Evolutionary conservation across 2,113 vertebrate species (phyloP), one percentile per base, ranked within the genome.

Genomic region (Larimichthys crocea): DNA sequence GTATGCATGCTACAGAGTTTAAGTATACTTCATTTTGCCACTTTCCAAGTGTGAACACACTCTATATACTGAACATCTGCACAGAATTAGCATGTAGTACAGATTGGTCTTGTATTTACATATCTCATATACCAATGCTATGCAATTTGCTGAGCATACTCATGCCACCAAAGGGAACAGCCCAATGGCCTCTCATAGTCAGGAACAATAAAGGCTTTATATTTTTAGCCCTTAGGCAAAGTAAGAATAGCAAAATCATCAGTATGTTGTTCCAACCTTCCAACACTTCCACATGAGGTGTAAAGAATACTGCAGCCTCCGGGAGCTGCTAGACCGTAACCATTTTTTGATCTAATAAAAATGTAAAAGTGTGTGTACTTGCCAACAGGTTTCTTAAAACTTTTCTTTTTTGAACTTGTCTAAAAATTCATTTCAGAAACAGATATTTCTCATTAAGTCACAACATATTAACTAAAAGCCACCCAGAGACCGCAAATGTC

Each of bases 321-420:
- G 74, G 64, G 16, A 79, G 29, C 64, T 53, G 67, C n/a, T 3
- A 12, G 24, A 62, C 57, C 59, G 53, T 63, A 56, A 62, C n/a
- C 59, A 8, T 22, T 67, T 74, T 71, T 62, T 26, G 26, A 80
- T 55, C 50, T 64, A 48, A 60, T 69, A 52, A 46, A 82, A 74
- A 72, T 22, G n/a, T 65, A 20, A 55, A 76, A 15, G 52, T 60
- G 48, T 49, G 31, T 46, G 15, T 26, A 24, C 2, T 61, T 59
- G 55, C 26, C 44, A 68, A 76, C 52, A 73, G 49, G 26, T 65
- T 82, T 65, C n/a, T 48, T 10, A 31, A 65, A 63, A 63, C 35
- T 26, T 63, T 20, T 56, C n/a, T 20, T 40, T 69, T 20, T 22
- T 0, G 0, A 40, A 24, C 11, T 56, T 70, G 24, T 64, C 35